Base-by-base conservation (phyloP, 2,113 vertebrate species). In the Hippoglossus stenolepis region DNA sequence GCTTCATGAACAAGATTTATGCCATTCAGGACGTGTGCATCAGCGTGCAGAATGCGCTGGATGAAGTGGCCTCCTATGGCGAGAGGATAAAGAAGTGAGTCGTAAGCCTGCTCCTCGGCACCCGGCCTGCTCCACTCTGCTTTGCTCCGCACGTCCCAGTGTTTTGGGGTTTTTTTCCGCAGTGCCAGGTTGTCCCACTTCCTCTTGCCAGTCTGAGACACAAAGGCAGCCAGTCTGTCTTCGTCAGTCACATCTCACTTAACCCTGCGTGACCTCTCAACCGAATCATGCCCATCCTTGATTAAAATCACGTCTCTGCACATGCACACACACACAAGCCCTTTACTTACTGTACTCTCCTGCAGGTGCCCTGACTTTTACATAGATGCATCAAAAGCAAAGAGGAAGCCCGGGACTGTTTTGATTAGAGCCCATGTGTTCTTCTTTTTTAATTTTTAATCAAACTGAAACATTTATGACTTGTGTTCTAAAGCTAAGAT, bases 61-160 rank as follows among this genome's bases (percentile, higher is more conserved):
- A 97, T 95, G 96, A 98, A 93, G 96, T 96, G 83, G 98, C 97
- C 92, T 98, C 96, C 89, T 95, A 98, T 54, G 96, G 96, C 77
- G 98, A 99, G 93, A 95, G 98, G 91, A 96, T 99, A 95, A 99
- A 99, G 90, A 99, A 99, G 98, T 99, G 94, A 98, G 97, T 92
- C 75, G 67, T 87, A 88, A 90, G 84, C 88, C 86, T 40, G 73
- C 74, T 88, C 85, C 82, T 92, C 86, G 87, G 91, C 90, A 80
- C 69, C 84, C 21, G 53, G 86, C 89, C 90, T 73, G 58, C 85
- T 73, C 65, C 21, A 51, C 70, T 85, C 78, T 68, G 75, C 84
- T 82, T 45, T 21, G 65, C 77, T 82, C 74, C 8, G 59, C 85
- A 68, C 69, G 38, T 84, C 78, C 81, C 69, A 65, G 64, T 63